Base-by-base conservation (phyloP, 2,113 vertebrate genomes). In the Neolamprologus sp. region DNA sequence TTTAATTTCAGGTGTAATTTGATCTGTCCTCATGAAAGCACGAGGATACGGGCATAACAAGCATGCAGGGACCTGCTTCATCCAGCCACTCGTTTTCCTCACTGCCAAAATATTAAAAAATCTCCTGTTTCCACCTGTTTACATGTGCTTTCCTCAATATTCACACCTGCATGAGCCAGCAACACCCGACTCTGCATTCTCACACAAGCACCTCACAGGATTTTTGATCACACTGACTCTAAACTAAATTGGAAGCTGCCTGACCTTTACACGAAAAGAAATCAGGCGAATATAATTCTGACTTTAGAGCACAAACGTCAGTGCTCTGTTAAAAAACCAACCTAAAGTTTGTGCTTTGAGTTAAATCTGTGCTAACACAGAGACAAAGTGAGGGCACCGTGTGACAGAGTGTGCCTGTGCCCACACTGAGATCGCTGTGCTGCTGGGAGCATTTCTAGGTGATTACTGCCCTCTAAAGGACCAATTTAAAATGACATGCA, bases 401-500 rank as follows among this genome's bases (percentile, higher is more conserved):
- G 55, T 58, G 75, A 71, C 63, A 71, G 21, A 60, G 57, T 12
- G 71, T 0, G 28, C 33, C 57, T 37, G 23, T 53, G 35, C 40
- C 51, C 28, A 23, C 58, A 37, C 21, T 19, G 53, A 65, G 14
- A 26, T 12, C 37, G 5, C 79, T 6, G 28, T 33, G 26, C 49
- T 23, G 54, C 33, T 45, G 80, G 71, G 14, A 85, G 40, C 40
- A 88, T 85, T 55, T 12, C 19, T 10, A 30, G 9, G 28, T 0
- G n/a, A 78, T 4, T 91, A 91, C 92, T 95, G 93, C 95, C 92
- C 91, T 83, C 95, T 92, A 91, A 63, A 94, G 96, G 93, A 53
- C 7, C 7, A 7, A 37, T 73, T 8, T 68, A 35, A 35, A 53
- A 91, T 30, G 13, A 40, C 91, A 83, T 4, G 19, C 23, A 10